Conservation (phyloP, 35 echinoderm and acorn worm species). For the Apostichopus parvimensis region DNA sequence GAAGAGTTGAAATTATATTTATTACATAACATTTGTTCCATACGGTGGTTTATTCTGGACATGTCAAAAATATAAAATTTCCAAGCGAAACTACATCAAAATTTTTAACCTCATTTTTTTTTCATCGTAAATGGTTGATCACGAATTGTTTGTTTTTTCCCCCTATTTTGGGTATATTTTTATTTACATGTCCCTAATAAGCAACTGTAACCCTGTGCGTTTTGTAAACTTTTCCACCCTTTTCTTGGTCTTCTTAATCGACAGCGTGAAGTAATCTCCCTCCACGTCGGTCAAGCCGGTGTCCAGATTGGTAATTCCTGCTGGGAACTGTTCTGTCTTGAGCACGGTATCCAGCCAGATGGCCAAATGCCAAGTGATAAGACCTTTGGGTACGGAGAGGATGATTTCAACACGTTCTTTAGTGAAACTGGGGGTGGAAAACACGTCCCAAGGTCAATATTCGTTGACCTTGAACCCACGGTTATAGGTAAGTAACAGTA, state of each 20-base stretch:
- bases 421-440: constrained; percentile 66
- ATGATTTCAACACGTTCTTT: constrained; percentile 76
- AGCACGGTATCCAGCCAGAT: background rate
- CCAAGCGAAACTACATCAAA: no score
- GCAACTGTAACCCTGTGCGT: no score
- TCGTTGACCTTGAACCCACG: constrained; percentile 69
- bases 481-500: constrained; percentile 58
- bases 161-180: no score
- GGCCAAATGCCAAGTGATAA: background rate
- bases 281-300: constrained; percentile 76
- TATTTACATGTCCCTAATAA: no score
- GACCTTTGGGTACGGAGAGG: constrained; percentile 8
- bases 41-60: no score
- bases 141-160: no score
- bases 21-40: no score
- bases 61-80: no score
- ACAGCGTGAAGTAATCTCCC: constrained; percentile 75
- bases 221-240: background rate
- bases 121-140: no score
- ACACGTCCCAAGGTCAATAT: constrained; percentile 58
- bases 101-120: no score
- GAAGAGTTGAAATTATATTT: no score
- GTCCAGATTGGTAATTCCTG: constrained; percentile 76
- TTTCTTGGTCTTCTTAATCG: background rate
- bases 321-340: constrained; percentile 78